Conservation (phyloP, 2,113 vertebrate genomes). For the Xenopus laevis region DNA sequence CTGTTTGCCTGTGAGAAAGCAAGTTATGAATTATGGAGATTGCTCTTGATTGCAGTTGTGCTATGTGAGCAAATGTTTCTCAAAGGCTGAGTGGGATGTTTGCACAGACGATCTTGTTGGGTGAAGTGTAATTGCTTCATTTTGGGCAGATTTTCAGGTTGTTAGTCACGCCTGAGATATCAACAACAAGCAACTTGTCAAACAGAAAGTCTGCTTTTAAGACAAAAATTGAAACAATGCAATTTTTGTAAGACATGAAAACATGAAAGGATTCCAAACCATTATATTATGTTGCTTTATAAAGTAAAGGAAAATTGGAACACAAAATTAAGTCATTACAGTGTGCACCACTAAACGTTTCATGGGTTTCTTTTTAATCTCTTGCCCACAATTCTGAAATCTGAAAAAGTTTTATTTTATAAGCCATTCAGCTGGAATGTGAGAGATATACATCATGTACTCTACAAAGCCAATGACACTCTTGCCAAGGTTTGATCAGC, state of each 20-base stretch:
- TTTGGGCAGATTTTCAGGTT: conserved; percentile 26
- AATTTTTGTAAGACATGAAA: conserved; percentile 20
- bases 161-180: conserved; percentile 36
- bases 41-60: no score
- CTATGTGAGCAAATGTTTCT: neutral
- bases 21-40: no score
- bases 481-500: no score
- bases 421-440: no score
- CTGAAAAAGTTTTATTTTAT: no score
- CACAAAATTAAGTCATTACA: neutral
- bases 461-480: no score
- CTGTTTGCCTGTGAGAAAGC: no score
- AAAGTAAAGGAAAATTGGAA: no score
- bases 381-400: neutral
- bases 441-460: no score
- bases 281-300: no score
- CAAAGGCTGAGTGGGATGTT: neutral
- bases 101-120: conserved; percentile 1
- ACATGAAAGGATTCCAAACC: neutral
- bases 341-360: neutral
- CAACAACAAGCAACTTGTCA: conserved; percentile 31
- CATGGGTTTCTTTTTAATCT: conserved; percentile 11
- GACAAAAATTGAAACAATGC: conserved; percentile 26
- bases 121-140: conserved; percentile 28
- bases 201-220: conserved; percentile 8